These are phyloP conservation scores for Leptocoma aspasia DNA, from an alignment of 2,113 vertebrate genomes.

Conservation along the genomic window DNA sequence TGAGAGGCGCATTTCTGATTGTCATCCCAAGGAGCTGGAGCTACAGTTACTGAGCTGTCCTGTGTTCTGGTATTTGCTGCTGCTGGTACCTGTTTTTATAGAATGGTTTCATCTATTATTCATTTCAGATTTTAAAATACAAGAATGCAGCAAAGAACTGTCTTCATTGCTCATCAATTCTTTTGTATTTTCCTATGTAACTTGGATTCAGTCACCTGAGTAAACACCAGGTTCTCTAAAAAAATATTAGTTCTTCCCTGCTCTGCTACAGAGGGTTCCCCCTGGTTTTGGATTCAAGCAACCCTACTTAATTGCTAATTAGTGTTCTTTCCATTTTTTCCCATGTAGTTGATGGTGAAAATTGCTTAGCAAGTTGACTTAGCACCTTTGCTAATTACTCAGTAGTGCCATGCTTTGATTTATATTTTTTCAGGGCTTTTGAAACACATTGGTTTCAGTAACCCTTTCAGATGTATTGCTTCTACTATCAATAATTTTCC, in stretches of 20 bases:
- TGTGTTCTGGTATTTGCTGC: background rate
- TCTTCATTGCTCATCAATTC: background rate
- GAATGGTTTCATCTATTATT: background rate
- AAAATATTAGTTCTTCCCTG: conserved; percentile 1
- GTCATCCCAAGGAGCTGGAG: background rate
- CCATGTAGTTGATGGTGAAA: conserved; percentile 27
- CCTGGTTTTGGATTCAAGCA: background rate
- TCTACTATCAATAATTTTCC: background rate
- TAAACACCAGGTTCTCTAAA: background rate
- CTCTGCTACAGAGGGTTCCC: background rate
- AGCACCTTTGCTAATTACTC: conserved; percentile 60
- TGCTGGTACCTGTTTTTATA: background rate
- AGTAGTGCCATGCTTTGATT: conserved; percentile 21
- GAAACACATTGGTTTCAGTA: background rate
- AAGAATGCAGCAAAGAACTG: background rate
- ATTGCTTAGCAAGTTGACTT: conserved; percentile 44
- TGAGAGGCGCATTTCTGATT: background rate
- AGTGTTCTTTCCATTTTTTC: conserved; percentile 43
- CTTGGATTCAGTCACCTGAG: background rate
- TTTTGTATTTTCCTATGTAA: background rate
- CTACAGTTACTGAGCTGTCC: background rate
- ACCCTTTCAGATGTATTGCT: background rate
- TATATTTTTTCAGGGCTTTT: background rate
- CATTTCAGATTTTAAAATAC: background rate
- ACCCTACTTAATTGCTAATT: conserved; percentile 48